phyloP scores from a whole-genome alignment of 2,888 invertebrate species.

The Caenorhabditis drosophilae region DNA sequence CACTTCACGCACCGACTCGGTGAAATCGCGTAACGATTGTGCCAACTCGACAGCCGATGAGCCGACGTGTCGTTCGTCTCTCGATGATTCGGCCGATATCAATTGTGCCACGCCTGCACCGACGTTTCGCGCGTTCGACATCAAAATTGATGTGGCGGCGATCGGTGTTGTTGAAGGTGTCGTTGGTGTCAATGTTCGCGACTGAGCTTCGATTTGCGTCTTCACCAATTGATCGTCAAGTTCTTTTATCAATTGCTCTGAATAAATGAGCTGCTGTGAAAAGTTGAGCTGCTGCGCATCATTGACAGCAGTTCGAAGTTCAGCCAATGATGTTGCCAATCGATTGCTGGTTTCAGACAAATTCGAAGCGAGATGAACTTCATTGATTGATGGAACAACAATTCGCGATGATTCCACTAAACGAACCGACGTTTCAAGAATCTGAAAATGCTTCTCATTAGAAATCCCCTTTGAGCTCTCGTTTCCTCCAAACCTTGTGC shows the following conservation, averaged over 20 bases:
- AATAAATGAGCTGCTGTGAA: constrained; percentile 57
- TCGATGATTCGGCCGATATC: constrained; percentile 79
- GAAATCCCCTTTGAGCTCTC: no score
- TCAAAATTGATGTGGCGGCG: constrained; percentile 31
- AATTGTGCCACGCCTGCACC: constrained; percentile 85
- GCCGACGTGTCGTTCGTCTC: constrained; percentile 74
- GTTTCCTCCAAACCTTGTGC: constrained; percentile 26
- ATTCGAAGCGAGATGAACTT: constrained; percentile 70
- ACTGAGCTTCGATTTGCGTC: constrained; percentile 79
- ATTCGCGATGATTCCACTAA: constrained; percentile 81
- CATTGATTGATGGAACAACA: constrained; percentile 82
- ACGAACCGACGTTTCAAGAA: constrained; percentile 72
- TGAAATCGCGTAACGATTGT: constrained; percentile 59
- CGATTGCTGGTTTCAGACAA: constrained; percentile 73
- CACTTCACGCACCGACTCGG: constrained; percentile 53
- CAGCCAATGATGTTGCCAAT: constrained; percentile 74
- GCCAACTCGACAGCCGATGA: constrained; percentile 62
- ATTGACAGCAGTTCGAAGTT: constrained; percentile 75
- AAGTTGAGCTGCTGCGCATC: constrained; percentile 76
- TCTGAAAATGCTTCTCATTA: neutral
- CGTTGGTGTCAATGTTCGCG: constrained; percentile 35
- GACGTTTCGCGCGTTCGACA: constrained; percentile 48
- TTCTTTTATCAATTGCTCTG: constrained; percentile 64
- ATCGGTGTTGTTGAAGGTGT: constrained; percentile 32
- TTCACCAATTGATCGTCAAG: constrained; percentile 83